Evolutionary conservation across 1,140 invertebrate species (phyloP).

Genomic region (Lucilia sericata): DNA sequence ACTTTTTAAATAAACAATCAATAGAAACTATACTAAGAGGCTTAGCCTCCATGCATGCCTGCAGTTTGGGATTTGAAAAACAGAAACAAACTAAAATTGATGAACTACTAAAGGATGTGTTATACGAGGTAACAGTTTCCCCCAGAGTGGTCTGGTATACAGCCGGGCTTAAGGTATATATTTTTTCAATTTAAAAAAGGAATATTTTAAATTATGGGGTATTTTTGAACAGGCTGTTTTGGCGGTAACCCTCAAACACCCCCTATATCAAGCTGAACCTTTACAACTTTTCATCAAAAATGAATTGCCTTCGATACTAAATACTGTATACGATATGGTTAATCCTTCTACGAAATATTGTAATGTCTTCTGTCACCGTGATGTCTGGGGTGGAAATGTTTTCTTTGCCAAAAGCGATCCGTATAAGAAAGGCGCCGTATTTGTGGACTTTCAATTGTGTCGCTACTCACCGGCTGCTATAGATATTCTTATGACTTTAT

Average conservation of each 20-base stretch:
- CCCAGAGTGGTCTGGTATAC: slow-evolving; percentile 57
- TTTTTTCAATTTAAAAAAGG: neutral
- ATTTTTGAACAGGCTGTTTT: slow-evolving; percentile 52
- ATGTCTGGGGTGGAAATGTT: slow-evolving; percentile 75
- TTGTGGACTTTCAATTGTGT: slow-evolving; percentile 74
- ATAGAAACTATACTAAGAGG: slow-evolving; percentile 56
- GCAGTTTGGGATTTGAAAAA: slow-evolving; percentile 59
- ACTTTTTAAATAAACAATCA: slow-evolving; percentile 57
- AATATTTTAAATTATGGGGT: neutral
- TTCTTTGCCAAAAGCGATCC: slow-evolving; percentile 71
- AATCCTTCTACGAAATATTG: slow-evolving; percentile 60
- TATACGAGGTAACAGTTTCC: slow-evolving; percentile 55
- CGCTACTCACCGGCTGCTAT: slow-evolving; percentile 72
- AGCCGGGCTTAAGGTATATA: slow-evolving; percentile 55
- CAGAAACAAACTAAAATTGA: slow-evolving; percentile 58
- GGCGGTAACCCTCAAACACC: slow-evolving; percentile 55
- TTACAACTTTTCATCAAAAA: slow-evolving; percentile 55
- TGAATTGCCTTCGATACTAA: slow-evolving; percentile 57
- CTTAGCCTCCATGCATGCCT: slow-evolving; percentile 67
- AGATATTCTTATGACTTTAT: slow-evolving; percentile 68
- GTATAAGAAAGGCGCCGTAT: slow-evolving; percentile 67
- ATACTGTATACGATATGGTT: slow-evolving; percentile 60
- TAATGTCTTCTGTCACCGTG: slow-evolving; percentile 74
- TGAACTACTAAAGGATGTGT: slow-evolving; percentile 60
- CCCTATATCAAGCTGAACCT: slow-evolving; percentile 47